A percentile compares a stretch with the other conserved stretches of the same genome.
phyloP scores from a whole-genome alignment of 2,888 invertebrate species.

The Sipha maydis region DNA sequence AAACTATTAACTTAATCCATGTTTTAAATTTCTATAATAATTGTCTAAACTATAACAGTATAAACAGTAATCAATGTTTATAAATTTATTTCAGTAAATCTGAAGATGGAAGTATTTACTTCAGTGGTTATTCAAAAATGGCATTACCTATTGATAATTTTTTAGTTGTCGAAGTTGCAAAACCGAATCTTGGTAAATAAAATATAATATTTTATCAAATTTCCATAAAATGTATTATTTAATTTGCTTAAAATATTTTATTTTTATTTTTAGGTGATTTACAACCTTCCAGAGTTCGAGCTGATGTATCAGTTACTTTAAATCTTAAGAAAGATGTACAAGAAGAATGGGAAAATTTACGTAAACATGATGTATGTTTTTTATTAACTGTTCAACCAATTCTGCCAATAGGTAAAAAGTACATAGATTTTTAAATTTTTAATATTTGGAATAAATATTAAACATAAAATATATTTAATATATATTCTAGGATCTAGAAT shows the following conservation, averaged over 20 bases:
- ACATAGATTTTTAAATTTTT: neutral
- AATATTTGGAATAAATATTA: no score
- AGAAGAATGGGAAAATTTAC: conserved; percentile 93
- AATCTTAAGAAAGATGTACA: conserved; percentile 92
- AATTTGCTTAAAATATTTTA: conserved; percentile 16
- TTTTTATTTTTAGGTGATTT: conserved; percentile 77
- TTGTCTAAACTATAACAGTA: neutral
- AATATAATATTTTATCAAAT: neutral
- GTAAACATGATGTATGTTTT: conserved; percentile 98
- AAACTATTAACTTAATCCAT: no score
- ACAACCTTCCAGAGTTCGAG: conserved; percentile 93
- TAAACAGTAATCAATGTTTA: neutral
- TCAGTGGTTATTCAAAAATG: conserved; percentile 99
- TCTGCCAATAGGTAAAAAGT: conserved; percentile 78
- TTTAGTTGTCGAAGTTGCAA: conserved; percentile 93
- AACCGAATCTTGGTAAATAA: conserved; percentile 78
- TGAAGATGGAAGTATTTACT: conserved; percentile 86
- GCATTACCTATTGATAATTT: conserved; percentile 93
- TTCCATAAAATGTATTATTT: neutral
- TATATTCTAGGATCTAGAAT: conserved; percentile 60
- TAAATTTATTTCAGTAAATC: conserved; percentile 73
- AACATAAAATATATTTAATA: conserved; percentile 1
- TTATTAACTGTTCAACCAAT: conserved; percentile 89
- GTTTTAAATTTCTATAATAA: neutral
- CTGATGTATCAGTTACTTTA: conserved; percentile 92